Base-by-base conservation (phyloP, 2,888 invertebrate genomes). In the Heliconius erato region DNA sequence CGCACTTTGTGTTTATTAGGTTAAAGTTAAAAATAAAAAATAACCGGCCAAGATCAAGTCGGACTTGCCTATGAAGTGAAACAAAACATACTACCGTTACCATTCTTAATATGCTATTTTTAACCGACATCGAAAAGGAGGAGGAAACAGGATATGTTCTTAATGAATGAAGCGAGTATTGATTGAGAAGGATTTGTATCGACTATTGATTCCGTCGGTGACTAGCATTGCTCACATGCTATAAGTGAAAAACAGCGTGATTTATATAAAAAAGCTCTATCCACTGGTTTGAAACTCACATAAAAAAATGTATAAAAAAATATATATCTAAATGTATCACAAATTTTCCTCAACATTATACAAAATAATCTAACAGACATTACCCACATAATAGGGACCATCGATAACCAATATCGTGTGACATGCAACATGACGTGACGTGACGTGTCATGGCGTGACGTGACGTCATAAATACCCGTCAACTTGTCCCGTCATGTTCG, bases 391-490 rank as follows among this genome's bases (percentile, higher is more conserved):
- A 83, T 83, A 81, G 65, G 65, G 72, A 28, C 59, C 68, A 65
- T 79, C 81, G 82, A 85, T 84, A 85, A 84, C 82, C 81, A 84
- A 84, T 84, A 85, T 78, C 79, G 82, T 72, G 81, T 82, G 84
- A 82, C 84, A 80, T 74, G 82, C 80, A 74, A 76, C 74, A 79
- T 81, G 74, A 78, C n/a, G 26, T 72, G 72, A 72, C 44, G 26
- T 72, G 72, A 44, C 44, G 26, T 44, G 72, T 49, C 72, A 72
- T 49, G 72, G 19, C 79, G 80, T 83, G 76, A 76, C 74, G 77
- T 82, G 79, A 79, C 81, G 79, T 82, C 84, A 85, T 85, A 82
- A 84, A 84, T 83, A 84, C 85, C 83, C 80, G 80, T 85, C 84
- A 74, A 79, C 72, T 68, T 28, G 79, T 69, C 77, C 44, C 69